Evolutionary conservation across 2,888 invertebrate species (phyloP), one percentile per base, ranked within the genome.

Genomic region (Eugnorisma glareosa): DNA sequence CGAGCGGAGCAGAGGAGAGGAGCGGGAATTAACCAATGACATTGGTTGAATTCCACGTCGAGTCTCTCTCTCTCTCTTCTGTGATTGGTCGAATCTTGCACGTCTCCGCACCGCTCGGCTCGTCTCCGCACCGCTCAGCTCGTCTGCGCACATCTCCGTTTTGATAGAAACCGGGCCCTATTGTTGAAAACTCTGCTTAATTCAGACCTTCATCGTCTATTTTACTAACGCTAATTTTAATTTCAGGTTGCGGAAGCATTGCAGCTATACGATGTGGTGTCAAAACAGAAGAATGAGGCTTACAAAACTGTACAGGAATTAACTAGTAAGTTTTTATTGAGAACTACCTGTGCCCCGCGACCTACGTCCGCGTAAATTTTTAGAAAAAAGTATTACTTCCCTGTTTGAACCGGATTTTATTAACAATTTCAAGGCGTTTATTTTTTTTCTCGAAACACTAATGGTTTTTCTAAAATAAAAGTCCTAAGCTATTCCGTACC

Each of bases 171-270:
- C n/a, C 11, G 11, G 28, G 7, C 0, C 28, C 13, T 54, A 40
- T 31, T 40, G 15, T 61, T 59, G 24, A 24, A 61, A 70, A 24
- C 5, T 10, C 10, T 40, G 40, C 24, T 31, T 51, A 21, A 37
- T 37, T 28, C 8, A 24, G 21, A 15, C 21, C n/a, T 7, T 15
- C 15, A n/a, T 51, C 10, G n/a, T 11, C 15, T 4, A 37, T 28
- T 59, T n/a, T 28, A 5, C 18, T 45, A 21, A 4, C 10, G 28
- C 6, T 18, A 37, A 74, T 45, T 54, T n/a, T 18, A 48, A 64
- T 82, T 67, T 18, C 87, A 96, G 96, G 96, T 96, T 0, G 95
- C 94, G 35, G 96, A 96, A 89, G 96, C 96, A 3, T 91, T 96
- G 73, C 96, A 96, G 81, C 91, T 96, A 0, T 96, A 94, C 74